Evolutionary conservation across 2,797 vertebrate genomes (phyloP).

Genomic region (Eulemur rubriventer): DNA sequence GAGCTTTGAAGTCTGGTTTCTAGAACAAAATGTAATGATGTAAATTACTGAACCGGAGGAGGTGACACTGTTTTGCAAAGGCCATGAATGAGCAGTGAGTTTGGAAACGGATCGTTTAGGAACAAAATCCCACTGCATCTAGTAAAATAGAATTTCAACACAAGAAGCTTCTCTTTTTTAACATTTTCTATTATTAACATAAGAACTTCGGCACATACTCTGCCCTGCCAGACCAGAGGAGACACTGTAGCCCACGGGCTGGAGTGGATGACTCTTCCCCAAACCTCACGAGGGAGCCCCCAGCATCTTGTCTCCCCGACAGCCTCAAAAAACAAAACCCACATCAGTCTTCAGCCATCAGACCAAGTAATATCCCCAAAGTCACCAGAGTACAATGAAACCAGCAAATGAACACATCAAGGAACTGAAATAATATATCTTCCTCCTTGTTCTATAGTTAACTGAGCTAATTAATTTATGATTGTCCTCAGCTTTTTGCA

Average conservation of each 20-base stretch:
- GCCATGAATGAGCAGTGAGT: background rate
- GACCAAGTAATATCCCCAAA: background rate
- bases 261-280: background rate
- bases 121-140: background rate
- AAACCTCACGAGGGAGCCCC: background rate
- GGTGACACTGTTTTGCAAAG: background rate
- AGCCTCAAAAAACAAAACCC: background rate
- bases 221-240: background rate
- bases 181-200: background rate
- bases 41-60: background rate
- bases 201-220: background rate
- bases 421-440: background rate
- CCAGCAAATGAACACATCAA: background rate
- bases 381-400: background rate
- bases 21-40: background rate
- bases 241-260: background rate
- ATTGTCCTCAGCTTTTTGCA: background rate
- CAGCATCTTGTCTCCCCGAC: background rate
- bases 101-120: background rate
- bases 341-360: background rate
- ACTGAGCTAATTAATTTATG: background rate
- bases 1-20: background rate
- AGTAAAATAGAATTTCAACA: slow-evolving; percentile 3
- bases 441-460: background rate
- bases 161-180: slow-evolving; percentile 2